Evolutionary conservation across 2,888 invertebrate genomes (phyloP).

Genomic region (Coleophora deauratella): DNA sequence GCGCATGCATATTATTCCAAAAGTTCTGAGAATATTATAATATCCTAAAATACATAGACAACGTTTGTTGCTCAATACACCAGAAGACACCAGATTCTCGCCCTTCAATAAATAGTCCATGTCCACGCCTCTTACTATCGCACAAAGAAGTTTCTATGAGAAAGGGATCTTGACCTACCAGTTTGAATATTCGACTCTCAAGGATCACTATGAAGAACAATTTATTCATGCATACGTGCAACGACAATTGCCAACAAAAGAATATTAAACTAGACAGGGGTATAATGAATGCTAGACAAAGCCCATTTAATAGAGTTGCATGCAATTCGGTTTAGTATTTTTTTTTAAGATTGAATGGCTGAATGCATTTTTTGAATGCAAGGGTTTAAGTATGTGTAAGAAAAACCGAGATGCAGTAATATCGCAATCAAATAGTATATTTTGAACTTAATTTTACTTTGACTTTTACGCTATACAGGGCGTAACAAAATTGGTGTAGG

Average conservation of each 20-base stretch:
- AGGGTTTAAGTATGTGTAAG: constrained; percentile 4
- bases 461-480: too few relatives aligned
- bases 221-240: constrained; percentile 71
- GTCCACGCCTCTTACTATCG: constrained; percentile 64
- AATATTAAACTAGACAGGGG: constrained; percentile 71
- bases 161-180: constrained; percentile 74
- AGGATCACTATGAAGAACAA: constrained; percentile 52
- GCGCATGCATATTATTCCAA: too few relatives aligned
- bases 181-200: constrained; percentile 62
- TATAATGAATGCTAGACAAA: constrained; percentile 70
- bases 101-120: constrained; percentile 47
- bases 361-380: constrained; percentile 11
- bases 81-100: constrained; percentile 35
- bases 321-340: constrained; percentile 52
- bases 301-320: constrained; percentile 65
- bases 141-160: constrained; percentile 69
- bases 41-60: too few relatives aligned
- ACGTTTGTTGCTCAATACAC: too few relatives aligned
- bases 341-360: constrained; percentile 37
- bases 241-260: constrained; percentile 62
- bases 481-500: too few relatives aligned
- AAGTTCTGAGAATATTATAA: too few relatives aligned
- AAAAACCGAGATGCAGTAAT: constrained; percentile 6
- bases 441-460: too few relatives aligned
- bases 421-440: not conserved